A percentile compares a stretch with the other conserved stretches of the same genome.
Evolutionary conservation across 2,888 invertebrate species (phyloP).

Genomic region (Polietes domitor): DNA sequence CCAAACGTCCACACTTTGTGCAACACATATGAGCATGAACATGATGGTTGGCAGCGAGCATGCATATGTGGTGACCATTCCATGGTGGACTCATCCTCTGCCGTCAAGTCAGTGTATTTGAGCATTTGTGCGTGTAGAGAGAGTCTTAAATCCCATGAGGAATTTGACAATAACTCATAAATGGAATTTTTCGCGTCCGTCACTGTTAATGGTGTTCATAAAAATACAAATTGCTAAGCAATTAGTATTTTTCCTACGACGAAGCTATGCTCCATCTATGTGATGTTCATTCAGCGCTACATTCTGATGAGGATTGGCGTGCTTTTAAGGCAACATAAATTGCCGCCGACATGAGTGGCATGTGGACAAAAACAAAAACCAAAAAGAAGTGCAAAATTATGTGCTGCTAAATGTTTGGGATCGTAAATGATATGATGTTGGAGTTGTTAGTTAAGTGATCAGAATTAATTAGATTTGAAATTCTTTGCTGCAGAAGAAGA

Average conservation of each 20-base stretch:
- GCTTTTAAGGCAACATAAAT: background rate
- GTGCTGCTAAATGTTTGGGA: slow-evolving; percentile 1
- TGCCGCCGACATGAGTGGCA: background rate
- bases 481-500: no score
- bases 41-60: background rate
- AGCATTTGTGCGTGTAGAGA: background rate
- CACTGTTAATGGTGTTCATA: slow-evolving; percentile 61
- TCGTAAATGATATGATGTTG: slow-evolving; percentile 3
- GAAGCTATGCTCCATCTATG: background rate
- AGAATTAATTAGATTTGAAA: slow-evolving; percentile 23
- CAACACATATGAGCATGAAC: background rate
- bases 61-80: slow-evolving; percentile 9
- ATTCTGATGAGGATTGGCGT: background rate
- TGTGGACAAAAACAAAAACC: background rate
- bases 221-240: slow-evolving; percentile 65
- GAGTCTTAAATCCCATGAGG: slow-evolving; percentile 68
- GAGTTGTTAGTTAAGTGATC: slow-evolving; percentile 18
- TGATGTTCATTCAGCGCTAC: background rate
- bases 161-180: slow-evolving; percentile 68
- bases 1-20: background rate
- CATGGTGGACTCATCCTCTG: background rate
- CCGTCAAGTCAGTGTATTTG: background rate
- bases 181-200: slow-evolving; percentile 65
- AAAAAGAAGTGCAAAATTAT: background rate
- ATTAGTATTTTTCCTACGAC: slow-evolving; percentile 61